Conservation (phyloP, 2,797 vertebrate species). For the Helicolenus hilgendorfi region DNA sequence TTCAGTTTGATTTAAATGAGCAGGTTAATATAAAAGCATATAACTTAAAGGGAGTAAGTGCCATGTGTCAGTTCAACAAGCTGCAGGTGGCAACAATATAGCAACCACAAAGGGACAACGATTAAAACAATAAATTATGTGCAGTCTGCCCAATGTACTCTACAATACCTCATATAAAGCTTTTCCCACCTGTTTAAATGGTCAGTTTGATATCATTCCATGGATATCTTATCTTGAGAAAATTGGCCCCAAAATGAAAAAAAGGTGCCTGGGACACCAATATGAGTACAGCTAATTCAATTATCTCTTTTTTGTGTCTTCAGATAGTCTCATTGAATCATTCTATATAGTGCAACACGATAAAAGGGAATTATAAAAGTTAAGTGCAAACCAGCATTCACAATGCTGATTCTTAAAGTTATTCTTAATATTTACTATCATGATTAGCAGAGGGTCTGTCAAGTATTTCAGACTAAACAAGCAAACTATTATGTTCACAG, state of each 20-base stretch:
- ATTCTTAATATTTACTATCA: background rate
- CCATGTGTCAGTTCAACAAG: background rate
- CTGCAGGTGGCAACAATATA: background rate
- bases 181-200: background rate
- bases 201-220: background rate
- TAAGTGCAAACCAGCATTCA: background rate
- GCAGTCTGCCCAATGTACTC: background rate
- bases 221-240: background rate
- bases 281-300: conserved; percentile 5
- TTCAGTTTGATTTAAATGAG: background rate
- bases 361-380: background rate
- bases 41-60: background rate
- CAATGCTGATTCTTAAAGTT: background rate
- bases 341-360: background rate
- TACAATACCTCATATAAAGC: background rate
- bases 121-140: conserved; percentile 34
- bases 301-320: background rate
- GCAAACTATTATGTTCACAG: background rate
- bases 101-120: background rate
- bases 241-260: background rate
- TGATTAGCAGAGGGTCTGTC: background rate
- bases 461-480: background rate
- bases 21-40: conserved; percentile 9
- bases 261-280: background rate
- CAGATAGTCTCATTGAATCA: background rate